Base-by-base conservation (phyloP, 2,888 invertebrate species). In the Neria commutata region DNA sequence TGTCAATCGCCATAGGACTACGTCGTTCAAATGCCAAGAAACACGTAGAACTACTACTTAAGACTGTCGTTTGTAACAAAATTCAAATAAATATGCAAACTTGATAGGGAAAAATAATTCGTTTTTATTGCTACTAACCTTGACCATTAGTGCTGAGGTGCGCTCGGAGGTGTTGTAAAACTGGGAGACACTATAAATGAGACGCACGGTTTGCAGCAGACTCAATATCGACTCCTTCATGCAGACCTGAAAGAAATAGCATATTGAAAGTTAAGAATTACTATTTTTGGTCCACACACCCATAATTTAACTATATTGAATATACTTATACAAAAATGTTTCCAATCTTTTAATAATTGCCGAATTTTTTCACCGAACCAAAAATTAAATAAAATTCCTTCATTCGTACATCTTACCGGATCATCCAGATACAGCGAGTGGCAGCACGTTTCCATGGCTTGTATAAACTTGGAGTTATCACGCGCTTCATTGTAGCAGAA, bases 161-260 rank as follows among this genome's bases (percentile, higher is more conserved):
- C 96, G 87, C 82, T 98, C 97, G 0, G 96, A 95, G 0, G 97
- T 97, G 76, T 97, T 97, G 78, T 97, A 98, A 81, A 95, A 97
- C 78, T 94, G 91, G 0, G 97, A 97, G 4, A 97, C 94, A 74
- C 92, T 94, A 78, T 97, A 95, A 71, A 97, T 97, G 68, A 97
- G 84, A 34, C 95, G 85, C 11, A 98, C 95, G 0, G 95, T 95
- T 83, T 96, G 95, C 65, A 97, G 83, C 25, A 97, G 83, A 57
- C 94, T 93, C 56, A 95, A 84, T 62, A 97, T 91, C 0, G 93
- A 94, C 71, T 94, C 93, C 76, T 92, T 88, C 87, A 97, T 96
- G 79, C 91, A 91, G 5, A 91, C 76, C 77, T 76, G 23, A 4
- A 65, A 67, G 8, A 19, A 42, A 42, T 42, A 11, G 8, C 42